phyloP scores from a whole-genome alignment of 2,888 invertebrate genomes.

The Eristalinus sepulchralis region DNA sequence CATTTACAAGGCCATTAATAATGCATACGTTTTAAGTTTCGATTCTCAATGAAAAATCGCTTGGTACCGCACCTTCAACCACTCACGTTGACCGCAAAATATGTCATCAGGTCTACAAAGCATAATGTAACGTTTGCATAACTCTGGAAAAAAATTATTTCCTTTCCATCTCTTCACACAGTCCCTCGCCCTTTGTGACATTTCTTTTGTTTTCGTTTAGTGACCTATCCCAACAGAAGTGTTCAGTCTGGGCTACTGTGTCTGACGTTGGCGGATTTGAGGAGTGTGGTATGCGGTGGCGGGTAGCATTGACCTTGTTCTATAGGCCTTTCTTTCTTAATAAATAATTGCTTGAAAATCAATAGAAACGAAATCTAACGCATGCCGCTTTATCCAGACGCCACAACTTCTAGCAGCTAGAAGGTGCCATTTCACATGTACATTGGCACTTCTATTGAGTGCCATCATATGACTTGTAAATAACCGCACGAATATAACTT shows the following conservation, averaged over 20 bases:
- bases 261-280: background rate
- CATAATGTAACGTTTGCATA: slow-evolving; percentile 33
- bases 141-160: background rate
- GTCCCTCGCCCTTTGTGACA: background rate
- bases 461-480: background rate
- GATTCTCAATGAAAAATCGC: background rate
- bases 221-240: slow-evolving; percentile 10
- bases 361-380: background rate
- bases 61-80: slow-evolving; percentile 3
- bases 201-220: slow-evolving; percentile 25
- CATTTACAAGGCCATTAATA: background rate
- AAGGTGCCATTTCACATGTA: slow-evolving; percentile 8
- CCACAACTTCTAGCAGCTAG: background rate
- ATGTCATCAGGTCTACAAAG: background rate
- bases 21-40: slow-evolving; percentile 24
- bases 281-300: background rate
- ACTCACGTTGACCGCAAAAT: slow-evolving; percentile 21
- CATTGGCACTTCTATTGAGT: background rate
- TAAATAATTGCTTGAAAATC: background rate
- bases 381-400: background rate
- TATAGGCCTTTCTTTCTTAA: background rate
- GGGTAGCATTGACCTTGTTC: background rate
- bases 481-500: slow-evolving; percentile 34
- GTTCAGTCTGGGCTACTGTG: background rate
- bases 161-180: background rate